Percentiles rank a stretch among this genome's conserved stretches.
Evolutionary conservation across 1,140 invertebrate genomes (phyloP).

Genomic region (Cotesia glomerata): DNA sequence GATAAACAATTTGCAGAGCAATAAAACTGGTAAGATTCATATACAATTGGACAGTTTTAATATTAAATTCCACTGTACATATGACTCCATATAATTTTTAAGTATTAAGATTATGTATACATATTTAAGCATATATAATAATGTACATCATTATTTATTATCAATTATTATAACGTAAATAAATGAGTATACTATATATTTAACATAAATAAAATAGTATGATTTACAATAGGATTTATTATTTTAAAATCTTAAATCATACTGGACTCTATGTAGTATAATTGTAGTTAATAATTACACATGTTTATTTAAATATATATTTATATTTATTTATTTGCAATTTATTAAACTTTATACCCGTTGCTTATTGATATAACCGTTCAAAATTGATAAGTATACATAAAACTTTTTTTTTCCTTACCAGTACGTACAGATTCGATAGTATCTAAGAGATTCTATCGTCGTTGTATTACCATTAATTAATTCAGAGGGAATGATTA

Average conservation of each 20-base stretch:
- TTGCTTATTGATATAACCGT: constrained; percentile 2
- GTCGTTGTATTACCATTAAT: constrained; percentile 28
- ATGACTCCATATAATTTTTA: constrained; percentile 11
- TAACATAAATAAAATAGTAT: too few species aligned
- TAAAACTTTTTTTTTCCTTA: constrained; percentile 9
- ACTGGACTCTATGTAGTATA: too few species aligned
- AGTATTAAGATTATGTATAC: constrained; percentile 20
- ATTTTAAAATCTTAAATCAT: too few species aligned
- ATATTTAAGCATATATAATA: constrained; percentile 3
- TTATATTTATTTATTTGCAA: background rate
- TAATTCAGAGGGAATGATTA: constrained; percentile 19
- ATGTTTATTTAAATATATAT: background rate
- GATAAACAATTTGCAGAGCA: too few species aligned
- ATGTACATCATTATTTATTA: too few species aligned
- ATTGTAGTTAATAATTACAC: background rate
- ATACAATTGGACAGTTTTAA: constrained; percentile 16
- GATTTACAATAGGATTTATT: too few species aligned
- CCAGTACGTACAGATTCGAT: background rate
- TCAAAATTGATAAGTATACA: background rate
- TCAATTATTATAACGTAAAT: too few species aligned
- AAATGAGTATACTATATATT: too few species aligned
- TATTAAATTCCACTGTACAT: constrained; percentile 30
- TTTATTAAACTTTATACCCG: constrained; percentile 1
- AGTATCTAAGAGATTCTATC: background rate
- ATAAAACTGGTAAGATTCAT: constrained; percentile 2